Conservation (phyloP, 2,113 vertebrate species). For the Antigone vipio region DNA sequence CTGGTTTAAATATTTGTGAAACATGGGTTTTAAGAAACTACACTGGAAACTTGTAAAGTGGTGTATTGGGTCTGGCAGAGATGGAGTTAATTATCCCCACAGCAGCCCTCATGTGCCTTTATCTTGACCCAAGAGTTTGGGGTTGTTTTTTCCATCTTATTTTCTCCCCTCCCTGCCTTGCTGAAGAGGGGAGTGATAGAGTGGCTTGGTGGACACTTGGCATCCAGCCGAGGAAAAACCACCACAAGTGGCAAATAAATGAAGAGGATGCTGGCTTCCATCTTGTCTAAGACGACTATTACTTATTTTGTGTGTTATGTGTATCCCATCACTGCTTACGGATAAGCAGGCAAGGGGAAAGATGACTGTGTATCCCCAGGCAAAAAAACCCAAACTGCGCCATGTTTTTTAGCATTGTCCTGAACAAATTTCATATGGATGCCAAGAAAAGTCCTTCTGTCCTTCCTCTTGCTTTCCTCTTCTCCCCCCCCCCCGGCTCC, state of each 20-base stretch:
- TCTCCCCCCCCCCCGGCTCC: background rate
- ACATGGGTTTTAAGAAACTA: accelerated
- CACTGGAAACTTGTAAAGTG: background rate
- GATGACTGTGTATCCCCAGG: background rate
- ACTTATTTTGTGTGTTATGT: background rate
- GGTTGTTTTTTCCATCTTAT: too few relatives aligned
- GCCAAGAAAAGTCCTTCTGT: background rate
- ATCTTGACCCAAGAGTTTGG: too few relatives aligned
- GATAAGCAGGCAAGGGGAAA: background rate
- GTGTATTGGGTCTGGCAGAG: too few relatives aligned
- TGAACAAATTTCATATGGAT: background rate
- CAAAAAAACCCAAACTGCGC: too few relatives aligned
- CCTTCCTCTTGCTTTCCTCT: background rate
- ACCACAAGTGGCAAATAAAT: background rate
- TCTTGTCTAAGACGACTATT: accelerated
- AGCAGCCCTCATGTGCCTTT: too few relatives aligned
- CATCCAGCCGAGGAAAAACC: too few relatives aligned
- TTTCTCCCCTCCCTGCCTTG: too few relatives aligned
- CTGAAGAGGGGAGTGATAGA: too few relatives aligned
- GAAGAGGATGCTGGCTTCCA: background rate
- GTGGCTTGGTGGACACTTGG: too few relatives aligned
- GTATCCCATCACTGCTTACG: background rate
- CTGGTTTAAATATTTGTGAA: background rate
- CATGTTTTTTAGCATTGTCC: background rate
- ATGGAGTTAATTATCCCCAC: too few relatives aligned